These are phyloP conservation scores for Coregonus clupeaformis DNA, from an alignment of 2,113 vertebrate species.

Conservation along the genomic window DNA sequence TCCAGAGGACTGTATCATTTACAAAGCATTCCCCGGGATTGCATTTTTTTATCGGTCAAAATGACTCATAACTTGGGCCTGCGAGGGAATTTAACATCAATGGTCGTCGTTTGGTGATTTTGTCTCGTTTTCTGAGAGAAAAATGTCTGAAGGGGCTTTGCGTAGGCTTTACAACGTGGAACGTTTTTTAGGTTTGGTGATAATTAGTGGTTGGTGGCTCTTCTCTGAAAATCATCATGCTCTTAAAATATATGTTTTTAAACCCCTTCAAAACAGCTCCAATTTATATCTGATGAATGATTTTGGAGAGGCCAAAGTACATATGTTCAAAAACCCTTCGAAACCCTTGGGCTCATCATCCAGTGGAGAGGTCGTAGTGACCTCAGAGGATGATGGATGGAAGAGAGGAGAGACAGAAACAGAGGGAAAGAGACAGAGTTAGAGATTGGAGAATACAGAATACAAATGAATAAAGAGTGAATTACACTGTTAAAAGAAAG, in stretches of 20 bases:
- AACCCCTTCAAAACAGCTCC: slow-evolving; percentile 36
- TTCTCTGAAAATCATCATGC: slow-evolving; percentile 45
- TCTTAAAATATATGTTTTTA: slow-evolving; percentile 47
- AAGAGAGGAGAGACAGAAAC: no score
- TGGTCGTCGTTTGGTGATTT: slow-evolving; percentile 41
- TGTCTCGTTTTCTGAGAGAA: slow-evolving; percentile 32
- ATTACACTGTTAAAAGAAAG: not conserved
- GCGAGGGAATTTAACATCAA: slow-evolving; percentile 33
- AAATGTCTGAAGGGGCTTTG: slow-evolving; percentile 39
- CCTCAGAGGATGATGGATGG: slow-evolving; percentile 1
- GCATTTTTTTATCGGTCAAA: slow-evolving; percentile 69
- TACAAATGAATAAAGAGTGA: not conserved
- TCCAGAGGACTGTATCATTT: slow-evolving; percentile 60
- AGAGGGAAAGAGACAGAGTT: slow-evolving; percentile 15
- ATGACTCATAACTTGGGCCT: slow-evolving; percentile 60
- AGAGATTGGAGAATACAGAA: slow-evolving; percentile 8
- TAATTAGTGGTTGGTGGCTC: slow-evolving; percentile 73
- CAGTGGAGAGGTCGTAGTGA: slow-evolving; percentile 45
- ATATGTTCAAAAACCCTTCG: slow-evolving; percentile 24
- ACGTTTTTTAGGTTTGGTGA: slow-evolving; percentile 55
- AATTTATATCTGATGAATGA: slow-evolving; percentile 44
- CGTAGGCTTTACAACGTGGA: slow-evolving; percentile 48
- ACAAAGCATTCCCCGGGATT: slow-evolving; percentile 65
- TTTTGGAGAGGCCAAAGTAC: slow-evolving; percentile 44
- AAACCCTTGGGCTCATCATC: slow-evolving; percentile 24